Evolutionary conservation across 2,797 vertebrate species (phyloP).

Genomic region (Steatocranus sp.): DNA sequence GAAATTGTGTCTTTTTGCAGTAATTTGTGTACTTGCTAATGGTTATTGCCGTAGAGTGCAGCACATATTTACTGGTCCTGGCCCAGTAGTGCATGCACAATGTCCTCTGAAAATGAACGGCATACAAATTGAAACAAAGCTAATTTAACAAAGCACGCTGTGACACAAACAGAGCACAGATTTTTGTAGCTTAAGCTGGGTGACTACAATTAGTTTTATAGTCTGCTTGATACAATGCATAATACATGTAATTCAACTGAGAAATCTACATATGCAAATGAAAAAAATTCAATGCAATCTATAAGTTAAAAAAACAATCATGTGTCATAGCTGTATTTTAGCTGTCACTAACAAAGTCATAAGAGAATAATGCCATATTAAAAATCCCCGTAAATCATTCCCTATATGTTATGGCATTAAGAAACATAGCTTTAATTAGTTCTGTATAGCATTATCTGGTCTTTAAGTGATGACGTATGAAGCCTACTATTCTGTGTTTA

Average conservation of each 20-base stretch:
- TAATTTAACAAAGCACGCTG: not conserved
- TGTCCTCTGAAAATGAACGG: not conserved
- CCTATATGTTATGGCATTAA: not conserved
- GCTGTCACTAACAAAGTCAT: not conserved
- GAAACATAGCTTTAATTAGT: not conserved
- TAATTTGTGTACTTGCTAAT: not conserved
- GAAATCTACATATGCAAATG: not conserved
- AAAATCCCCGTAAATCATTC: not conserved
- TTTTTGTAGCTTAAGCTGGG: not conserved
- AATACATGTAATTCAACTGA: not conserved
- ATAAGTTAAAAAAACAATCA: not conserved
- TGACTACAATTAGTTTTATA: not conserved
- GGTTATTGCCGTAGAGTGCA: fast-evolving
- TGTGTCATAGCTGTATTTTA: not conserved
- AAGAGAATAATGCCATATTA: not conserved
- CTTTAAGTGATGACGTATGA: not conserved
- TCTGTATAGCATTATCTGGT: not conserved
- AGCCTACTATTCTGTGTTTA: not conserved
- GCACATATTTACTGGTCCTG: not conserved
- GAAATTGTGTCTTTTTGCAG: not conserved
- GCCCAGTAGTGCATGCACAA: not conserved
- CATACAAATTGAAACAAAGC: not conserved
- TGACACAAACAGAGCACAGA: not conserved
- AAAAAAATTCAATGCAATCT: too few species aligned
- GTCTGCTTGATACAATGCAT: not conserved